Percentiles rank a stretch among this genome's conserved stretches.
phyloP scores from a whole-genome alignment of 2,113 vertebrate species.

The Nerophis lumbriciformis region DNA sequence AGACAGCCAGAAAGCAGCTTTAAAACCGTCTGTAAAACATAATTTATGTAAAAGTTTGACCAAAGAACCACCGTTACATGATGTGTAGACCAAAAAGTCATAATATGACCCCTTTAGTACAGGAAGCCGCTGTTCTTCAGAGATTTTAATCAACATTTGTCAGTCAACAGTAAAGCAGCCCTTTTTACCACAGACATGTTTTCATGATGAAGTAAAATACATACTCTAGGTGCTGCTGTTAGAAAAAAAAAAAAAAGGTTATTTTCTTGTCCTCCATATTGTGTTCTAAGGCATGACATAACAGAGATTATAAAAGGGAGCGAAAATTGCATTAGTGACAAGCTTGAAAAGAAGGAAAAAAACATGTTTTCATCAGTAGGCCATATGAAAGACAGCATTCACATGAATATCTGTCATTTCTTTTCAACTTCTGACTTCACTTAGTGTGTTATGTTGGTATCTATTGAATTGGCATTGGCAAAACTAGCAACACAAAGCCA shows the following conservation, averaged over 20 bases:
- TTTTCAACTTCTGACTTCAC: background rate
- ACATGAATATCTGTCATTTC: slow-evolving; percentile 5
- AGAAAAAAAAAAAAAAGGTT: slow-evolving; percentile 20
- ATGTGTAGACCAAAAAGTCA: no score
- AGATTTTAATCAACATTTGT: slow-evolving; percentile 53
- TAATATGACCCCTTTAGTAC: no score
- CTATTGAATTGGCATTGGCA: background rate
- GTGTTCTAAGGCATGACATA: slow-evolving; percentile 28
- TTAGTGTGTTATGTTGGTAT: background rate
- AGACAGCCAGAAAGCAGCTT: no score
- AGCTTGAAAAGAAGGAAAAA: slow-evolving; percentile 21
- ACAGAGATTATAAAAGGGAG: slow-evolving; percentile 20
- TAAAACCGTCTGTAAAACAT: no score
- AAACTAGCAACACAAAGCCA: background rate
- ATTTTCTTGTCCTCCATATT: slow-evolving; percentile 30
- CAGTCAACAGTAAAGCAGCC: slow-evolving; percentile 44
- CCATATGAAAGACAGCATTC: slow-evolving; percentile 11
- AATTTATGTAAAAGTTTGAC: no score
- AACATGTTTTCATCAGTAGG: slow-evolving; percentile 2
- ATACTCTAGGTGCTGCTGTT: slow-evolving; percentile 26
- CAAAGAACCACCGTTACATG: no score
- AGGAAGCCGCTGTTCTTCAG: slow-evolving; percentile 17
- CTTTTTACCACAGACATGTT: slow-evolving; percentile 38
- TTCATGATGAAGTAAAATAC: slow-evolving; percentile 48
- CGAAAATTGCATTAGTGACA: slow-evolving; percentile 43